These are phyloP conservation scores for Eretmochelys imbricata DNA, from an alignment of 2,113 vertebrate genomes.

Conservation along the genomic window DNA sequence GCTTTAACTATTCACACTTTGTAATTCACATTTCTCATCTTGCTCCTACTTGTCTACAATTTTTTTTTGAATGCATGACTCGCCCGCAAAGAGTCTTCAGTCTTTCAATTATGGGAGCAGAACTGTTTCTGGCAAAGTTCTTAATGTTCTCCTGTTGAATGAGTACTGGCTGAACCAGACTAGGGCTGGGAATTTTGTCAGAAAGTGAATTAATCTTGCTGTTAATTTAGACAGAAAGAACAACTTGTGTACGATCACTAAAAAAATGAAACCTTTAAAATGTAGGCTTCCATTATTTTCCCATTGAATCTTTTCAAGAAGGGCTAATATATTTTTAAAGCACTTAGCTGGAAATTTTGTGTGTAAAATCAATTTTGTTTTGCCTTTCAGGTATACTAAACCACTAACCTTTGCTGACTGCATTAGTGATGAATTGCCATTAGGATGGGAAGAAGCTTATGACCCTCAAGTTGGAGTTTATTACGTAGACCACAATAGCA, in stretches of 20 bases:
- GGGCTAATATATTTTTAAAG: not conserved
- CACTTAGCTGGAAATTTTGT: not conserved
- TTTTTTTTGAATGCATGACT: constrained; percentile 25
- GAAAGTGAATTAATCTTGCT: constrained; percentile 15
- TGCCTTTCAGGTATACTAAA: constrained; percentile 91
- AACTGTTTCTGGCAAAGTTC: constrained; percentile 67
- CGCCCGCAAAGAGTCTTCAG: constrained; percentile 39
- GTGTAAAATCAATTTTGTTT: constrained; percentile 35
- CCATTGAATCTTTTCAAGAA: not conserved
- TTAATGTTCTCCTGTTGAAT: constrained; percentile 32
- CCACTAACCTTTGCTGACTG: constrained; percentile 98
- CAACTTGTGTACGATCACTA: not conserved
- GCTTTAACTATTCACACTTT: constrained; percentile 67
- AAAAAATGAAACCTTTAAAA: constrained; percentile 24
- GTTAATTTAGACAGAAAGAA: not conserved
- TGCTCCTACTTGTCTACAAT: constrained; percentile 63
- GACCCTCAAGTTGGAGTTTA: constrained; percentile 93
- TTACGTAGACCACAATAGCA: constrained; percentile 99
- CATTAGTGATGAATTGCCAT: constrained; percentile 94
- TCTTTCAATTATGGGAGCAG: constrained; percentile 48
- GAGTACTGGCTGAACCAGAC: not conserved
- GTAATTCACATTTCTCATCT: constrained; percentile 70
- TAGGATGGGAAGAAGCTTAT: constrained; percentile 97
- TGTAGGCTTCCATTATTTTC: not conserved
- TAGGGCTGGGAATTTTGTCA: not conserved